Evolutionary conservation across 2,888 invertebrate genomes (phyloP).

Genomic region (Pterostichus niger): DNA sequence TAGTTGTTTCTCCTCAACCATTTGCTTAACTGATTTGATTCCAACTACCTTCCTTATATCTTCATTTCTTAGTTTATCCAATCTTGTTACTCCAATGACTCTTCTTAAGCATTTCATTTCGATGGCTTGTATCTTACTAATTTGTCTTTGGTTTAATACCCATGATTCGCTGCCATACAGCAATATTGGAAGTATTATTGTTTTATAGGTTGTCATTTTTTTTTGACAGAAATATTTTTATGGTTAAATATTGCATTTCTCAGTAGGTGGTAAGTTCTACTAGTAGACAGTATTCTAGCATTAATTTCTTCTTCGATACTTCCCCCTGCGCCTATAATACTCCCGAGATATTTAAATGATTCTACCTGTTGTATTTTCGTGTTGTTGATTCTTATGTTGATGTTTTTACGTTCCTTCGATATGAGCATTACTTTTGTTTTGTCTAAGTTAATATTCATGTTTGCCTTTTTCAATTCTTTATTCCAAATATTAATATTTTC

Average conservation of each 20-base stretch:
- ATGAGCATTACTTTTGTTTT: conserved; percentile 45
- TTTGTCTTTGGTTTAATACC: neutral
- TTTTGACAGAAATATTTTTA: neutral
- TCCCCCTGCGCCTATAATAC: neutral
- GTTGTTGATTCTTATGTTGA: conserved; percentile 18
- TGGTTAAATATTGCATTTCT: neutral
- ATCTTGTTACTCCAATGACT: neutral
- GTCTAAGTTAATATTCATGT: conserved; percentile 5
- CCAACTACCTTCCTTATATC: too few species aligned
- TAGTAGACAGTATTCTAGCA: conserved; percentile 4
- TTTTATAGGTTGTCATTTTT: conserved; percentile 19
- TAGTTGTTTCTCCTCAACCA: conserved; percentile 9
- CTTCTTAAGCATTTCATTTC: conserved; percentile 31
- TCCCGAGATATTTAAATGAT: conserved; percentile 19
- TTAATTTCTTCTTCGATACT: neutral
- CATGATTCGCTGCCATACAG: neutral
- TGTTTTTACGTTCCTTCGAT: conserved; percentile 8
- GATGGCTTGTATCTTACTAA: conserved; percentile 1
- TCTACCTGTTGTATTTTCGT: conserved; percentile 11
- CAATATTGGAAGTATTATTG: neutral
- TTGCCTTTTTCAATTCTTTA: neutral
- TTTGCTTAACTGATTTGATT: neutral
- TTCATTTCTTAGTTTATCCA: neutral
- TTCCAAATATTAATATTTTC: conserved; percentile 6
- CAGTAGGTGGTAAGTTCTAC: neutral